These are phyloP conservation scores for Drosophila recens DNA, from an alignment of 2,888 invertebrate genomes.

Conservation along the genomic window DNA sequence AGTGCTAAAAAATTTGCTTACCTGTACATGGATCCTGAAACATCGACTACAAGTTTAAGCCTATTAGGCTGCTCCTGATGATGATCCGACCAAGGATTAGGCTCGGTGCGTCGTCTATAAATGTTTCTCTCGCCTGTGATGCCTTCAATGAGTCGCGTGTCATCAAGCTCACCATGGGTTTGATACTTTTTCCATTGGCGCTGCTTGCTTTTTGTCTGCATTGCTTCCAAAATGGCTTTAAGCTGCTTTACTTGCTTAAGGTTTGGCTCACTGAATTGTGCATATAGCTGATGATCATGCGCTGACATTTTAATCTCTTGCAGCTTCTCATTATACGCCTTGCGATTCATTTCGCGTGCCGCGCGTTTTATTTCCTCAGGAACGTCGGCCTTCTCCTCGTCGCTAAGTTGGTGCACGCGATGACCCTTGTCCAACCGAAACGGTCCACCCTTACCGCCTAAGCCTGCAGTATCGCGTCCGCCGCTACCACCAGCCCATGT, in stretches of 20 bases:
- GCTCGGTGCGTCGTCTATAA: slow-evolving; percentile 93
- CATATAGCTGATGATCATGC: slow-evolving; percentile 95
- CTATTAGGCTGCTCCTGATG: slow-evolving; percentile 95
- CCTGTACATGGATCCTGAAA: slow-evolving; percentile 98
- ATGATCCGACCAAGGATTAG: slow-evolving; percentile 94
- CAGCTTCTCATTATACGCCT: slow-evolving; percentile 94
- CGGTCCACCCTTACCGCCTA: slow-evolving; percentile 98
- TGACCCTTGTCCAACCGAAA: slow-evolving; percentile 97
- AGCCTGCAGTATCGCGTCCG: slow-evolving; percentile 96
- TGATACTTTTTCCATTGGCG: slow-evolving; percentile 97
- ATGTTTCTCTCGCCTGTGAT: slow-evolving; percentile 96
- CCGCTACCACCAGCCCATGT: slow-evolving; percentile 98
- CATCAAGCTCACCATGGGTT: slow-evolving; percentile 97
- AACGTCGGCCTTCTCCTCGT: slow-evolving; percentile 95
- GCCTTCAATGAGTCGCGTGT: slow-evolving; percentile 97
- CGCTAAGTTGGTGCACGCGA: slow-evolving; percentile 95
- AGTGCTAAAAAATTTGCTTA: slow-evolving; percentile 62
- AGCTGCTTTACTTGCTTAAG: slow-evolving; percentile 91
- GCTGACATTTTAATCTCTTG: slow-evolving; percentile 98
- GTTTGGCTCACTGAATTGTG: slow-evolving; percentile 92
- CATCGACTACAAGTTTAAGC: slow-evolving; percentile 94
- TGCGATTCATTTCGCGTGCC: slow-evolving; percentile 96
- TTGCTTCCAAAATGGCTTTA: slow-evolving; percentile 92
- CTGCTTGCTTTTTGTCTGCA: slow-evolving; percentile 97
- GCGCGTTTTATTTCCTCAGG: slow-evolving; percentile 95